Base-by-base conservation (phyloP, 1,140 invertebrate species). In the Camponotus floridanus region DNA sequence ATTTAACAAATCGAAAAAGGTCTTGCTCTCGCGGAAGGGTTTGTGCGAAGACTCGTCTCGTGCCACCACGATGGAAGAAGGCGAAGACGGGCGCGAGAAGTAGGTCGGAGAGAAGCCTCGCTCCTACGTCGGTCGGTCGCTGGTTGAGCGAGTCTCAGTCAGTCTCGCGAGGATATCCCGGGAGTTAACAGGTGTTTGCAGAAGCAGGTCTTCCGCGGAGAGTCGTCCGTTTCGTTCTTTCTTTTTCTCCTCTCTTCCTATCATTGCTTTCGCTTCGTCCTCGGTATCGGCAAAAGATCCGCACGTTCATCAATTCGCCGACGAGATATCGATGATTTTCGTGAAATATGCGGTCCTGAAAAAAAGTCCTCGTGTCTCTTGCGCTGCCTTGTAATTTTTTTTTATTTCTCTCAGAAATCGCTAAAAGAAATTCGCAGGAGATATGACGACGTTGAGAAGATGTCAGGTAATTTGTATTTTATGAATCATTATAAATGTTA, bases 91-190 rank as follows among this genome's bases (percentile, higher is more conserved):
- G 84, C 79, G 88, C 88, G 79, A 85, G 87, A 94, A 94, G 93
- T 94, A 92, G 93, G 94, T 94, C 94, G 92, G 91, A 88, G 93
- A 94, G 93, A 94, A 94, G 89, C 91, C 90, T 92, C 71, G 84
- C 76, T 84, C 81, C 85, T 78, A 70, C 81, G 80, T 80, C 68
- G 76, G 70, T 81, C 86, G 90, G 93, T 92, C 91, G 91, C 90
- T 90, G 91, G 91, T 86, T 87, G 90, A 91, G 87, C 90, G 91
- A 91, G 48, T 51, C 79, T 64, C 86, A 92, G 93, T 94, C 95
- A 95, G 95, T 95, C 94, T 94, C 88, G 91, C 92, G 79, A 95
- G 93, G 94, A 93, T 94, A 93, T 94, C 92, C 94, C 93, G 92
- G 93, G 93, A 93, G 94, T 94, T 91, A 95, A 94, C 94, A 95